A percentile compares a stretch with the other conserved stretches of the same genome.
Conservation (phyloP, 2,797 vertebrate species). For the Sebastes flavidus region DNA sequence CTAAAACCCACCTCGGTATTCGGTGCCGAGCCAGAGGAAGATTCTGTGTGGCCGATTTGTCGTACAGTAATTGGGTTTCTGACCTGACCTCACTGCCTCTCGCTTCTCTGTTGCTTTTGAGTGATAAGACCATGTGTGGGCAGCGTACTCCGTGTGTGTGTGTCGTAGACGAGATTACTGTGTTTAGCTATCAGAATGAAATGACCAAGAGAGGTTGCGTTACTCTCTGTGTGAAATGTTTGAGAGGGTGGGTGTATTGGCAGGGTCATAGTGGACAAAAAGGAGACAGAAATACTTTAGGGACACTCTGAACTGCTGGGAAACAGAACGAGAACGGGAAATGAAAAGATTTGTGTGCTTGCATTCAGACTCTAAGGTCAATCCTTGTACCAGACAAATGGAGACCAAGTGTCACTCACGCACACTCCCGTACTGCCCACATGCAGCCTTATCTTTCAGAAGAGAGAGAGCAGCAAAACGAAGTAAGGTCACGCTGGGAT, state of each 20-base stretch:
- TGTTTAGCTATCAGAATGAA: conserved; percentile 65
- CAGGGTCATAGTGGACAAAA: conserved; percentile 59
- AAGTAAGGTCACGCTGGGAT: conserved; percentile 56
- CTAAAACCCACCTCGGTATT: conserved; percentile 37
- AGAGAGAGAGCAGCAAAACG: conserved; percentile 22
- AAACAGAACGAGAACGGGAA: conserved; percentile 38
- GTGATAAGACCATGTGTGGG: conserved; percentile 77
- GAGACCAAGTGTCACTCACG: conserved; percentile 49
- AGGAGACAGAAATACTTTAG: conserved; percentile 53
- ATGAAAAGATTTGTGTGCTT: conserved; percentile 55
- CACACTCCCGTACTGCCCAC: conserved; percentile 43
- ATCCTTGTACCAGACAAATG: conserved; percentile 41
- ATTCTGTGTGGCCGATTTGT: conserved; percentile 41
- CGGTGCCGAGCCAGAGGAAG: conserved; percentile 30
- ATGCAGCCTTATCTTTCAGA: conserved; percentile 54
- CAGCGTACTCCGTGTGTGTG: conserved; percentile 45
- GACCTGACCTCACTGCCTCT: conserved; percentile 70
- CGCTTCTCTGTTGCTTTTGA: conserved; percentile 68
- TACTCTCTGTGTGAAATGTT: conserved; percentile 53
- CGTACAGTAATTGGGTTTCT: conserved; percentile 73
- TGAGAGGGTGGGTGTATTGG: conserved; percentile 63
- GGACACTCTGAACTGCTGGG: conserved; percentile 50
- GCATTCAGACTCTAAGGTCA: conserved; percentile 51
- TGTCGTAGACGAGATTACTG: conserved; percentile 55
- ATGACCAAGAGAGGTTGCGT: conserved; percentile 65